Conservation (phyloP, 2,113 vertebrate species). For the Trematocara macrostoma region DNA sequence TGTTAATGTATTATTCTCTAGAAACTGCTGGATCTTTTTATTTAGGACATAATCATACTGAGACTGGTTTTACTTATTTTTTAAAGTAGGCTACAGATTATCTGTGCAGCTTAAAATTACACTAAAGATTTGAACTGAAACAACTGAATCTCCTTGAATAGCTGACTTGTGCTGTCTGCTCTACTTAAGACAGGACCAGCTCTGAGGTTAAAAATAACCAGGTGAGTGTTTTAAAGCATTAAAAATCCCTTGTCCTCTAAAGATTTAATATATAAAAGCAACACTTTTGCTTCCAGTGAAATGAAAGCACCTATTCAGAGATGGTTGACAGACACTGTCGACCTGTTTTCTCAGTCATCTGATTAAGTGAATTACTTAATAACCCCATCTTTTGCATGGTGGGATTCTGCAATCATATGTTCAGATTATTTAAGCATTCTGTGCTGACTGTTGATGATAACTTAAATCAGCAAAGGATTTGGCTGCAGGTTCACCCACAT, state of each 20-base stretch:
- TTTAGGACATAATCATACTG: neutral
- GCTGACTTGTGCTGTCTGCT: neutral
- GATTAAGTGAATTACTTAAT: neutral
- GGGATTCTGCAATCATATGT: neutral
- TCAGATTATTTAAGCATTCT: neutral
- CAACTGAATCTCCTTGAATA: neutral
- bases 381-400: neutral
- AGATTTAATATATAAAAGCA: neutral
- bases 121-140: neutral
- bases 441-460: neutral
- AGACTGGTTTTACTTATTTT: neutral
- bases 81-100: neutral
- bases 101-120: neutral
- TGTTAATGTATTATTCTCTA: neutral
- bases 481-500: neutral
- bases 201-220: neutral
- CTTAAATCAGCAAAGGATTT: neutral
- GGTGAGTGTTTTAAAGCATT: neutral
- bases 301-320: neutral
- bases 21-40: neutral
- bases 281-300: neutral
- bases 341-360: neutral
- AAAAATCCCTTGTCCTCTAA: neutral
- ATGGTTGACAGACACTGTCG: neutral
- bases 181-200: neutral